Evolutionary conservation across 2,888 invertebrate species (phyloP), one percentile per base, ranked within the genome.

Genomic region (Cerceris rybyensis): DNA sequence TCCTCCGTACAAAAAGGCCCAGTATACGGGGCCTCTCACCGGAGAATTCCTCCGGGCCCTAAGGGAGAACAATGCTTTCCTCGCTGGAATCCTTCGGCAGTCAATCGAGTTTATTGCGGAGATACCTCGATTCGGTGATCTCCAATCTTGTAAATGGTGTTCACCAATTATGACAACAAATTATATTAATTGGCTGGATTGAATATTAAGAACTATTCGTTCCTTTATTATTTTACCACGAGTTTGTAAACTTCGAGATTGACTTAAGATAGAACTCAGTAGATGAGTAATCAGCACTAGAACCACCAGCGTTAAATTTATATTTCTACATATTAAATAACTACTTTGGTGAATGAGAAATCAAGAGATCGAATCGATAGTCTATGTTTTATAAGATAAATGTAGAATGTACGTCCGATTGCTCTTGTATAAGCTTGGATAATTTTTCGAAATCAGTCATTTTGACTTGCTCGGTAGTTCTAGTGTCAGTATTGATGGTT

Each of bases 11-110:
- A 76, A 83, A 80, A 86, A 81, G 75, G 73, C 61, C 58, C 69
- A 68, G 28, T 28, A 28, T 68, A 74, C 70, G 64, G 64, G 41
- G 28, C 28, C 28, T 28, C 28, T 67, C 50, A 65, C 50, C 42
- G 57, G 76, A 70, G 83, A 84, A 85, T 85, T 85, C 76, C 78
- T 75, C 43, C 42, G 28, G 71, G 43, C 52, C 64, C 14, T 41
- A 58, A 28, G 28, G n/a, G 70, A 81, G 83, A 85, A 83, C 86
- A 85, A 85, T 83, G 58, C 81, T 77, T 75, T 73, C 72, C 76
- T 46, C 80, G 61, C 73, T 42, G 65, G 57, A 60, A 75, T 66
- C 69, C 69, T 67, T 70, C 57, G 73, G 55, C 67, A 54, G 57
- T 60, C 71, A 74, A 85, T 82, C 66, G 61, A 17, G 46, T 54